Base-by-base conservation (phyloP, 2,888 invertebrate species). In the Brenthis daphne region DNA sequence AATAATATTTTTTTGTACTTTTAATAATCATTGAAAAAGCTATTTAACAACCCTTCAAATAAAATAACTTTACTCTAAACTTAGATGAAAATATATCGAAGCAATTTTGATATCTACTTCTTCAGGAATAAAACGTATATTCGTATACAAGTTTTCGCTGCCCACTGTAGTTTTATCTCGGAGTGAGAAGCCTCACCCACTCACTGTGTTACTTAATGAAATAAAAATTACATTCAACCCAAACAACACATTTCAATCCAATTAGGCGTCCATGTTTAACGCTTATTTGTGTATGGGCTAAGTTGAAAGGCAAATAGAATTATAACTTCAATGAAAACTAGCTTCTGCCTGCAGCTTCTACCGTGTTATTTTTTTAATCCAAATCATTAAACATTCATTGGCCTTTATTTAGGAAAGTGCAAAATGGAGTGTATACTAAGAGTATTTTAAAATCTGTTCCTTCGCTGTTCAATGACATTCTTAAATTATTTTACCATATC, bases 171-270 rank as follows among this genome's bases (percentile, higher is more conserved):
- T 12, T 60, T 60, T 16, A 57, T 11, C 14, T 57, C 37, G 16
- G 16, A n/a, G 50, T n/a, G n/a, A 37, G 51, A 58, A 58, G 48
- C 58, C 65, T 66, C 53, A 53, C 54, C 58, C 53, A 66, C 53
- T 58, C 53, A 66, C 53, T 58, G 53, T 20, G 37, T 65, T 58
- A 16, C 43, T 47, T 58, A 51, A 54, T 66, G 57, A 66, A 66
- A 66, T 47, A 48, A 24, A 58, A 58, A 47, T 58, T 66, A 54
- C 53, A 47, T 58, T 53, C 50, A 6, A 14, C 29, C 12, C 53
- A 24, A 43, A 57, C 65, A 43, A 58, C 47, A 66, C 53, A 43
- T 54, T 53, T 43, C 65, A 24, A 66, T 58, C 29, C 53, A 58
- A 66, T 58, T 33, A 66, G 13, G n/a, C 47, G 20, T 16, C 14